These are phyloP conservation scores for Diorhabda carinulata DNA, from an alignment of 1,140 invertebrate species.

Conservation along the genomic window DNA sequence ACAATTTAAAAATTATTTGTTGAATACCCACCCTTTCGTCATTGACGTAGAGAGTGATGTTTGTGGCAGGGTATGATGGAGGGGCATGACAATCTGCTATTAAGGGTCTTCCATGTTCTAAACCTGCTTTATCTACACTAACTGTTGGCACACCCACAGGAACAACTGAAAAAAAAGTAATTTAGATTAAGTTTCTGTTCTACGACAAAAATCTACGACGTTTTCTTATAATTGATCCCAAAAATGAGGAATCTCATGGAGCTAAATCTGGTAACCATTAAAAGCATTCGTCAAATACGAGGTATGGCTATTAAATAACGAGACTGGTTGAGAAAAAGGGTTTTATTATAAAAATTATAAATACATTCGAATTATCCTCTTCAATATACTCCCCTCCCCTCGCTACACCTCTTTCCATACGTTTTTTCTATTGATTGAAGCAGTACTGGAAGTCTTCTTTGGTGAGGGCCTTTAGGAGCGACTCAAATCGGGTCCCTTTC, in stretches of 20 bases:
- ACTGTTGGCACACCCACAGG: slow-evolving; percentile 53
- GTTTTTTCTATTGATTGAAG: too few species aligned
- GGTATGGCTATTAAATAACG: too few species aligned
- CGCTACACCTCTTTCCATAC: too few species aligned
- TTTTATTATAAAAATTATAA: too few species aligned
- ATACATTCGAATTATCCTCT: too few species aligned
- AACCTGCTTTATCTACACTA: slow-evolving; percentile 51
- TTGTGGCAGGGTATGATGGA: slow-evolving; percentile 60
- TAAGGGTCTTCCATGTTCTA: slow-evolving; percentile 42
- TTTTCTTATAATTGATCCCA: neutral
- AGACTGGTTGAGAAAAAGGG: too few species aligned
- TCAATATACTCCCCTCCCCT: too few species aligned
- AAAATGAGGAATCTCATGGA: neutral
- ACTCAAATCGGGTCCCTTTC: too few species aligned
- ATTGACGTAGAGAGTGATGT: slow-evolving; percentile 68
- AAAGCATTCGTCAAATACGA: too few species aligned
- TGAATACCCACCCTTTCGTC: slow-evolving; percentile 56
- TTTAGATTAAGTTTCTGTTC: neutral
- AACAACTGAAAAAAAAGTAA: slow-evolving; percentile 47
- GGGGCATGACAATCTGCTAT: slow-evolving; percentile 53
- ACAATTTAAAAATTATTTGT: neutral
- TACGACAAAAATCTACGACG: neutral
- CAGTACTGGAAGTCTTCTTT: too few species aligned
- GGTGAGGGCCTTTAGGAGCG: too few species aligned
- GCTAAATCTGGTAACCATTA: neutral